A percentile compares a stretch with the other conserved stretches of the same genome.
These are phyloP conservation scores for Pomatorhinus ruficollis DNA, from an alignment of 2,113 vertebrate genomes.

Conservation along the genomic window DNA sequence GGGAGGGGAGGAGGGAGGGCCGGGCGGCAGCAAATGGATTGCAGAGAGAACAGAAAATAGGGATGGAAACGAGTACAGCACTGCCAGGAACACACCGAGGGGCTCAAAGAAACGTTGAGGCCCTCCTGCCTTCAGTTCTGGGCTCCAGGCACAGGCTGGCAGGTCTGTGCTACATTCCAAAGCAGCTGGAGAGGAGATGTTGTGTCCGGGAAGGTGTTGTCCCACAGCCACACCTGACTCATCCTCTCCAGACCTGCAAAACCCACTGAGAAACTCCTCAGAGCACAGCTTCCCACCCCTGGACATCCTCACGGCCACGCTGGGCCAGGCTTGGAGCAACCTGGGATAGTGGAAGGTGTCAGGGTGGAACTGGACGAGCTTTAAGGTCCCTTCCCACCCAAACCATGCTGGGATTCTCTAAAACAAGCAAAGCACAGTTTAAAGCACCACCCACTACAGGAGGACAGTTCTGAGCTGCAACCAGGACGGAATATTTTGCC, in stretches of 20 bases:
- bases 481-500: not conserved
- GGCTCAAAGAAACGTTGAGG: not conserved
- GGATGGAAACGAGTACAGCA: not conserved
- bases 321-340: not conserved
- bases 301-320: accelerated
- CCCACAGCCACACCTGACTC: not conserved
- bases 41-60: conserved; percentile 10
- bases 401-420: not conserved
- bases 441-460: not conserved
- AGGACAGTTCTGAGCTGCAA: accelerated
- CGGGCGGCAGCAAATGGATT: not conserved
- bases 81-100: conserved; percentile 3
- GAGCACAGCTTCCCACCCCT: not conserved
- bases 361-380: not conserved
- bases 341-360: not conserved
- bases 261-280: not conserved
- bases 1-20: not conserved
- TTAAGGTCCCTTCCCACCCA: not conserved
- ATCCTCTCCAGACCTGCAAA: not conserved
- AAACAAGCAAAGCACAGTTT: not conserved
- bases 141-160: not conserved
- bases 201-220: not conserved
- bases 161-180: not conserved
- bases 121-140: not conserved
- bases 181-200: not conserved